Percentiles rank a stretch among this genome's conserved stretches.
Evolutionary conservation across 2,113 vertebrate genomes (phyloP).

Genomic region (Excalfactoria chinensis): DNA sequence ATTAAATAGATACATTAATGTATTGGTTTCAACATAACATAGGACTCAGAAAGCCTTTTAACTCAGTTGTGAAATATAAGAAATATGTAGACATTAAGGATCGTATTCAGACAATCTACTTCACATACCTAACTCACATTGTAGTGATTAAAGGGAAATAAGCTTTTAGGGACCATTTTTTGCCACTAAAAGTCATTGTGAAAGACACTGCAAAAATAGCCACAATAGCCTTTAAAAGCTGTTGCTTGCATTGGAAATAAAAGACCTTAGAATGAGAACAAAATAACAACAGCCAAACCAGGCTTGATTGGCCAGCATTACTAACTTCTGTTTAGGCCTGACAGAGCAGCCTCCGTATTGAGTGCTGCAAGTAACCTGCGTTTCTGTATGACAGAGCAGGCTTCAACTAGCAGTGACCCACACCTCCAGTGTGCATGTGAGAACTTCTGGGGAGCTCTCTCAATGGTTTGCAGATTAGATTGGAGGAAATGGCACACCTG

Average conservation of each 20-base stretch:
- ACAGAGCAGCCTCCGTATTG: too few relatives aligned
- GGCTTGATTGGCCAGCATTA: too few relatives aligned
- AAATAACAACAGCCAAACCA: too few relatives aligned
- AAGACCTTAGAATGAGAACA: too few relatives aligned
- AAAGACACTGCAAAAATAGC: neutral
- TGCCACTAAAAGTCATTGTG: neutral
- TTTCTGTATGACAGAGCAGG: too few relatives aligned
- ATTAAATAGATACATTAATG: neutral
- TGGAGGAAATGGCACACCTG: too few relatives aligned
- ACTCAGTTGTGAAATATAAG: neutral
- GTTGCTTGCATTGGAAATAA: neutral
- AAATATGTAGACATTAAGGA: neutral
- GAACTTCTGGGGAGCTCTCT: too few relatives aligned
- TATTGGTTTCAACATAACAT: neutral
- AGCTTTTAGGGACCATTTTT: neutral
- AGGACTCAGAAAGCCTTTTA: neutral
- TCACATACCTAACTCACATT: neutral
- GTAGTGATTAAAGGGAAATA: neutral
- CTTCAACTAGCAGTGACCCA: too few relatives aligned
- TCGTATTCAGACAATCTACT: neutral
- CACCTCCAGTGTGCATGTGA: too few relatives aligned
- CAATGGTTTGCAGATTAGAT: too few relatives aligned
- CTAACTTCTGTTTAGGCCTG: too few relatives aligned
- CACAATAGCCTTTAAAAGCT: neutral
- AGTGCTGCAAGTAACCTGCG: too few relatives aligned